A percentile compares a stretch with the other conserved stretches of the same genome.
phyloP scores from a whole-genome alignment of 2,797 vertebrate genomes.

The Ceyx erithaca region DNA sequence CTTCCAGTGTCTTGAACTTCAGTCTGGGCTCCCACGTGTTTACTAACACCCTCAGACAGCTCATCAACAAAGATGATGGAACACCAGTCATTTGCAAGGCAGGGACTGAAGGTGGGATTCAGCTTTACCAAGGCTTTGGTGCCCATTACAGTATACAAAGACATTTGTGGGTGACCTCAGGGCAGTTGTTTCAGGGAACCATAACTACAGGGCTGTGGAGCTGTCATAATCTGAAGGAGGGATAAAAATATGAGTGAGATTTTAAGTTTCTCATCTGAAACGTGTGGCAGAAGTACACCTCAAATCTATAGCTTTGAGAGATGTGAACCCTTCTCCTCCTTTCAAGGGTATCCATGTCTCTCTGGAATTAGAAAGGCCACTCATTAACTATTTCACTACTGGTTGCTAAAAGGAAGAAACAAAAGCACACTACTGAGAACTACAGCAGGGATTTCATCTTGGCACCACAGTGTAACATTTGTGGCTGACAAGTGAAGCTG shows the following conservation, averaged over 20 bases:
- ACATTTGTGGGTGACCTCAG: not conserved
- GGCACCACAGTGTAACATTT: fast-evolving
- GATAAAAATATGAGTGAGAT: not conserved
- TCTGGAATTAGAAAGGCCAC: not conserved
- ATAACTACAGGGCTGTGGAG: not conserved
- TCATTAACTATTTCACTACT: not conserved
- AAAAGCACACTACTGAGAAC: not conserved
- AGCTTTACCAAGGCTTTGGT: conserved; percentile 13
- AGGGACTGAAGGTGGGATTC: not conserved
- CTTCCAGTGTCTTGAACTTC: not conserved
- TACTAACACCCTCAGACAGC: conserved; percentile 17
- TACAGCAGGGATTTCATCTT: not conserved
- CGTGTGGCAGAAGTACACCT: not conserved
- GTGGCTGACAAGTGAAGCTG: not conserved
- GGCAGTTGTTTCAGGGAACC: conserved; percentile 28
- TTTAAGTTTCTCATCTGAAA: conserved; percentile 29
- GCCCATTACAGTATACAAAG: not conserved
- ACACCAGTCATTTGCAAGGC: not conserved
- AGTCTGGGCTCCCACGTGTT: not conserved
- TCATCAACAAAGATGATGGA: conserved; percentile 52
- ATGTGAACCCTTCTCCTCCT: not conserved
- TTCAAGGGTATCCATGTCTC: not conserved
- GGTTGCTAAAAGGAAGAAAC: not conserved
- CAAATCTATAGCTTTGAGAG: not conserved
- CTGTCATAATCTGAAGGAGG: conserved; percentile 20